Base-by-base conservation (phyloP, 2,888 invertebrate genomes). In the Acanthosepion lycidas region DNA sequence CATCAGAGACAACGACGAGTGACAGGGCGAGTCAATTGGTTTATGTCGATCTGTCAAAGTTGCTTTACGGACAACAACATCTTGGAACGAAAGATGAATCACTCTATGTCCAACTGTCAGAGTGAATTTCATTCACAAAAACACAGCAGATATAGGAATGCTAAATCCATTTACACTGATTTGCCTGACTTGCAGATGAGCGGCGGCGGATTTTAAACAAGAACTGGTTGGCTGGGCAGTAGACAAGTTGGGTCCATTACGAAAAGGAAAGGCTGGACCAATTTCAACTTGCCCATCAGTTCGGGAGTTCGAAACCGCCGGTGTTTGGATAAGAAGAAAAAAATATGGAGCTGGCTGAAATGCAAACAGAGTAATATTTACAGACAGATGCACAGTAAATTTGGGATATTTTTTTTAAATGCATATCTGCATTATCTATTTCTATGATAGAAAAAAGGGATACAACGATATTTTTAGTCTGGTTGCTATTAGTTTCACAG, bases 1-100 rank as follows among this genome's bases (percentile, higher is more conserved):
- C n/a, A 78, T 78, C 78, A 78, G n/a, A 78, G n/a, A 78, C 78
- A 78, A 78, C 78, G 12, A 78, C n/a, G n/a, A 78, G 78, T 78
- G 78, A 78, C 78, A 78, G n/a, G n/a, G 78, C n/a, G n/a, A 78
- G 78, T 78, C 78, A 78, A 78, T 78, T 78, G 78, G 78, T 78
- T 78, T 78, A 78, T 78, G 78, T n/a, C 0, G n/a, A 78, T n/a
- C n/a, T 78, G 78, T n/a, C 78, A 78, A 78, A n/a, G 78, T n/a
- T 78, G 78, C 78, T 78, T 78, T 78, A n/a, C 28, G 78, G 12
- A 78, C 78, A 78, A n/a, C n/a, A n/a, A 12, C 28, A 12, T 78
- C n/a, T 9, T 18, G 12, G n/a, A 6, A 12, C 15, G 2, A n/a
- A 23, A 78, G n/a, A 78, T 78, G n/a, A 78, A 78, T n/a, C n/a